Evolutionary conservation across 2,888 invertebrate genomes (phyloP).

Genomic region (Camponotus fellah): DNA sequence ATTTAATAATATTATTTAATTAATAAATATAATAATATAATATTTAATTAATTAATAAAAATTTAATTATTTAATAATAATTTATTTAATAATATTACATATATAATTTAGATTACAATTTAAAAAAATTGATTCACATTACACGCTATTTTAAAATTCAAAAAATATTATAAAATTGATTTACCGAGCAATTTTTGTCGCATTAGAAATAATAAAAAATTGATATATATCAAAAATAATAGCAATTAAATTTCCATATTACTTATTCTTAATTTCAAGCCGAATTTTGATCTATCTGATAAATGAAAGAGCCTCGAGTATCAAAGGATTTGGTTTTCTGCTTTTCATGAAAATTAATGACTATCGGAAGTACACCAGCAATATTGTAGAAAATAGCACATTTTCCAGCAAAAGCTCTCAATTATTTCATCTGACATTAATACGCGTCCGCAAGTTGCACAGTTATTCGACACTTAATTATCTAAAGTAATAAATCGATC

Average conservation of each 20-base stretch:
- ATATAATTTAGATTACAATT: neutral
- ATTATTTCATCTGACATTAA: conserved; percentile 40
- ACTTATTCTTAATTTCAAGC: neutral
- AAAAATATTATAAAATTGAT: neutral
- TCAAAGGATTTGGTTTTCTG: conserved; percentile 2
- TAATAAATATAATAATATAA: no score
- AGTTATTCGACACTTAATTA: conserved; percentile 48
- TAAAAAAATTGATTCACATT: neutral
- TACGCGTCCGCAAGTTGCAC: conserved; percentile 25
- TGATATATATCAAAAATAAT: neutral
- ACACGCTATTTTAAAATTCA: neutral
- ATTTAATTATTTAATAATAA: no score
- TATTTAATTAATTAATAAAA: no score
- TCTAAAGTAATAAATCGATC: conserved; percentile 51
- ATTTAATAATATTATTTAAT: no score
- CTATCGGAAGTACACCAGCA: conserved; percentile 3
- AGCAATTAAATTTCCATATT: neutral
- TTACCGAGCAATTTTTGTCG: neutral
- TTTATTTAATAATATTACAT: neutral
- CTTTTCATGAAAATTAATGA: conserved; percentile 33
- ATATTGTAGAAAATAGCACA: conserved; percentile 36
- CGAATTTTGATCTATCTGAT: neutral
- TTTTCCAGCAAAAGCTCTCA: conserved; percentile 34
- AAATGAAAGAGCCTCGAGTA: neutral
- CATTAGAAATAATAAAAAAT: neutral